Conservation (phyloP, 2,888 invertebrate species). For the Allacma fusca region DNA sequence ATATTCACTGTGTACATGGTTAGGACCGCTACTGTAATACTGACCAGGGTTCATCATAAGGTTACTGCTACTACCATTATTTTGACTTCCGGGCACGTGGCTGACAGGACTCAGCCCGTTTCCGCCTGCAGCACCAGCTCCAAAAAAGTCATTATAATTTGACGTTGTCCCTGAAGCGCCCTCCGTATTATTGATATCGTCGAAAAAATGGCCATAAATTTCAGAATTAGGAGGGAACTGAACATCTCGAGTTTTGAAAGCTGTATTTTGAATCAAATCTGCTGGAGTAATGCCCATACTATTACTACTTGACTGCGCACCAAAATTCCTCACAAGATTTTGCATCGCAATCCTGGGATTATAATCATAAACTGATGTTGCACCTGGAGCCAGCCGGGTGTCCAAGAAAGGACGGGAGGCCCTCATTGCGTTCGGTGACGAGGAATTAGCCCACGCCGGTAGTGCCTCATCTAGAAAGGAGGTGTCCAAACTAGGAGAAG, state of each 20-base stretch:
- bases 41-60: constrained; percentile 25
- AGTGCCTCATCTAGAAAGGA: not conserved
- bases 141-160: constrained; percentile 7
- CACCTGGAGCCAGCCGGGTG: not conserved
- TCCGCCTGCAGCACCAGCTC: constrained; percentile 18
- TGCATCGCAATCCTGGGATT: constrained; percentile 6
- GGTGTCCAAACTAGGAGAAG: not conserved
- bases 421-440: not conserved
- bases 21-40: constrained; percentile 14
- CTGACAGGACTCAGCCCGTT: not conserved
- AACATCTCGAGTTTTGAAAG: not conserved
- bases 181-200: not conserved
- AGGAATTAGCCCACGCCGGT: not conserved
- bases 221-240: constrained; percentile 4
- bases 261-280: constrained; percentile 1
- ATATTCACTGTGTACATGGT: constrained; percentile 6
- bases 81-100: constrained; percentile 2
- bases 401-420: not conserved
- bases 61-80: constrained; percentile 6
- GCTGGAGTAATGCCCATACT: not conserved
- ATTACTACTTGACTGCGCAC: not conserved
- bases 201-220: constrained; percentile 18
- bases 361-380: not conserved
- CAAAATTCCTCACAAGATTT: not conserved
- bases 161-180: not conserved